Evolutionary conservation across 1,140 invertebrate genomes (phyloP), one percentile per base, ranked within the genome.

Genomic region (Diorhabda carinulata): DNA sequence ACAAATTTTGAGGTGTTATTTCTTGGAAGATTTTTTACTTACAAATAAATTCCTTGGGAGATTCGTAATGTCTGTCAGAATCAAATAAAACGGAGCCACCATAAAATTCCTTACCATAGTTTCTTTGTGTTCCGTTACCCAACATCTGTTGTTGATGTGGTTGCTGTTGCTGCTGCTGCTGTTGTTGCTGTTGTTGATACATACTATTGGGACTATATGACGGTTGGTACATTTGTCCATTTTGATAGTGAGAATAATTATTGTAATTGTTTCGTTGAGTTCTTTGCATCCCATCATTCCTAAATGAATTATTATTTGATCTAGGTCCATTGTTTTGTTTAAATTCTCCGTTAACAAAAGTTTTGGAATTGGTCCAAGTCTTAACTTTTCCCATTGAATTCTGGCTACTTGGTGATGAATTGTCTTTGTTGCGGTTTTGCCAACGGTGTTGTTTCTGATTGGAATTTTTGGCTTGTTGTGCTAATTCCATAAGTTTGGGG

Each of bases 401-500:
- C 25, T 79, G 81, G 4, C 70, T 76, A 66, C 75, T 77, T 3
- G 80, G 80, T 0, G 77, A 77, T 1, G 73, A 79, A 47, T 74
- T 81, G 45, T 85, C 83, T 68, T 72, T 76, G 57, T 71, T 73
- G 10, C 80, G 77, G 9, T 83, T 81, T 47, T 82, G 84, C 85
- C 85, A 86, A 47, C 85, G 82, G 61, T 85, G 84, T 4, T 84
- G 78, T 7, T 80, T 80, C 47, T 84, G 85, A 56, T 78, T 77
- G 9, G 72, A 71, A 42, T 66, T 68, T 43, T 81, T 79, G 3
- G 84, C 80, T 5, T 81, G 77, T 57, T 82, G 83, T 0, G 89
- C 88, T 73, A 92, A 77, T 68, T 92, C 90, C 7, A 86, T 79
- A 3, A 94, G 77, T 70, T 90, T 87, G 2, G 90, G 87, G 70